These are phyloP conservation scores for Spialia ferax DNA, from an alignment of 2,888 invertebrate genomes.

Conservation along the genomic window DNA sequence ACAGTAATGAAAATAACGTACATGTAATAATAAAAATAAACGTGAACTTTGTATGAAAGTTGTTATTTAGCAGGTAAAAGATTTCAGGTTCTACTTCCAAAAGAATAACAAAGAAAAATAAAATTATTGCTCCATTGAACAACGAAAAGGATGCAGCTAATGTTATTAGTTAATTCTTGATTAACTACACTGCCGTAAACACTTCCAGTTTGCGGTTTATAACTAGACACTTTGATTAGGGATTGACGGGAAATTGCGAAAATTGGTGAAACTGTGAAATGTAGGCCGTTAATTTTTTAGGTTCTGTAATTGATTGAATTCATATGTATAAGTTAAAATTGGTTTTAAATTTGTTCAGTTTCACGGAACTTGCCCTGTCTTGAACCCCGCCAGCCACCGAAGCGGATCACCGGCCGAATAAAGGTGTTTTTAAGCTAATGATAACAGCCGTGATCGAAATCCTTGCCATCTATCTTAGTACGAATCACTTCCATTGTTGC, in stretches of 20 bases:
- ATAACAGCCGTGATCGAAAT: too few relatives aligned
- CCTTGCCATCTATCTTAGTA: too few relatives aligned
- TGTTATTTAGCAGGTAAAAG: too few relatives aligned
- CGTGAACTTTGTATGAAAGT: too few relatives aligned
- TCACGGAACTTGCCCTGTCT: too few relatives aligned
- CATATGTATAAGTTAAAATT: background rate
- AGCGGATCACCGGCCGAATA: too few relatives aligned
- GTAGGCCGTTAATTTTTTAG: background rate
- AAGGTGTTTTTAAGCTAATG: too few relatives aligned
- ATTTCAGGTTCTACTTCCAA: background rate
- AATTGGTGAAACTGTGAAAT: conserved; percentile 17
- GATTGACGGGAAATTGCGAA: conserved; percentile 32
- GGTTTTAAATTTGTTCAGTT: background rate
- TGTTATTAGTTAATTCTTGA: conserved; percentile 3
- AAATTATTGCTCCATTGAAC: background rate
- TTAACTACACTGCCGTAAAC: background rate
- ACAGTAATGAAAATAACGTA: too few relatives aligned
- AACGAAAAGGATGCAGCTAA: background rate
- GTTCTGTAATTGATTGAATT: background rate
- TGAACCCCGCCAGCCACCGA: too few relatives aligned
- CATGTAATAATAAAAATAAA: too few relatives aligned
- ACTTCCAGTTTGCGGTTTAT: conserved; percentile 11
- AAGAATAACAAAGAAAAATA: background rate
- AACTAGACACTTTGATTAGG: conserved; percentile 17
- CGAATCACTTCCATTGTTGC: too few relatives aligned